These are phyloP conservation scores for Habroteleia sp. DNA, from an alignment of 2,888 invertebrate genomes.

Conservation along the genomic window DNA sequence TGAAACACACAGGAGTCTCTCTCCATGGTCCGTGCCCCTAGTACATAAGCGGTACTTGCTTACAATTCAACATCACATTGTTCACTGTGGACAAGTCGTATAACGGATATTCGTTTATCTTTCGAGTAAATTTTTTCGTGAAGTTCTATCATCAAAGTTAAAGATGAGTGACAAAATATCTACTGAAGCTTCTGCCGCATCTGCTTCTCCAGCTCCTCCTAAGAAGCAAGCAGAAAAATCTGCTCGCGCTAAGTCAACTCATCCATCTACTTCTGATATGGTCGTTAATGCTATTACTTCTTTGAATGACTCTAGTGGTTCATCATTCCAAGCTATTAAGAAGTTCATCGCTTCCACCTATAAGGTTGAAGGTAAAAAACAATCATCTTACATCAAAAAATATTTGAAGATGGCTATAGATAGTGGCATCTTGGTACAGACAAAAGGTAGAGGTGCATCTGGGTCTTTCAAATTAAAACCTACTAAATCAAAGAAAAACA, in stretches of 20 bases:
- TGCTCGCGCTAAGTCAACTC: not conserved
- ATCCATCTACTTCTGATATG: not conserved
- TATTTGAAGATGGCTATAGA: conserved; percentile 83
- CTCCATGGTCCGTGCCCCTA: conserved; percentile 3
- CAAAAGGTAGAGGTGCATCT: conserved; percentile 26
- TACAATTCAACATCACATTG: not conserved
- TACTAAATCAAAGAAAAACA: too few relatives aligned
- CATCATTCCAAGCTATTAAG: not conserved
- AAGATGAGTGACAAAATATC: not conserved
- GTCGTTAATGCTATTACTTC: not conserved
- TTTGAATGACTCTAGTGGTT: not conserved
- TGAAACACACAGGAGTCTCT: too few relatives aligned
- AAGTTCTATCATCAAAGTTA: too few relatives aligned
- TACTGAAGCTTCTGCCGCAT: not conserved
- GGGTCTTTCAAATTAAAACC: too few relatives aligned
- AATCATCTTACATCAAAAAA: conserved; percentile 84
- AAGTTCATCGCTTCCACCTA: not conserved
- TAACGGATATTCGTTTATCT: too few relatives aligned
- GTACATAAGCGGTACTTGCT: not conserved
- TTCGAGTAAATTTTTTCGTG: too few relatives aligned
- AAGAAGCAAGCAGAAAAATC: not conserved
- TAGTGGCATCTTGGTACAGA: not conserved
- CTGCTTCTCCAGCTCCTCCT: not conserved
- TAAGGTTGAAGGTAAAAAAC: conserved; percentile 72
- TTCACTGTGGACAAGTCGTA: too few relatives aligned